These are phyloP conservation scores for Taurulus bubalis DNA, from an alignment of 2,113 vertebrate genomes.

Conservation along the genomic window DNA sequence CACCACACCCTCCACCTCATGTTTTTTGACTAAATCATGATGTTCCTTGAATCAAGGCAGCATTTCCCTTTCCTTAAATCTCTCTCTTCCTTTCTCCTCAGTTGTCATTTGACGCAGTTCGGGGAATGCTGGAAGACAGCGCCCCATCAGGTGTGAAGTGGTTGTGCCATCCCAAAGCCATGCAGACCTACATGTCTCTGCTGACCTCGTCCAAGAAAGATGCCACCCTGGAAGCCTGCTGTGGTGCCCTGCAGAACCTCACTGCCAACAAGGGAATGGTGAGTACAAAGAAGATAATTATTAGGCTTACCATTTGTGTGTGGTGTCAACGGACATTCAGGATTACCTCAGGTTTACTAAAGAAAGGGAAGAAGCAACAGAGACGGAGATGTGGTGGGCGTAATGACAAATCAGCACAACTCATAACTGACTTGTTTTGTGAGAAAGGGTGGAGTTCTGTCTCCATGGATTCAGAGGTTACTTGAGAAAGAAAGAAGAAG, in stretches of 20 bases:
- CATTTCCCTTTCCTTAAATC: not conserved
- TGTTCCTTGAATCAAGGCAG: not conserved
- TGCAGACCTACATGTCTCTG: conserved; percentile 89
- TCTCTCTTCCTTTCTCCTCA: conserved; percentile 15
- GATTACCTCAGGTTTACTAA: not conserved
- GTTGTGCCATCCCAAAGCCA: conserved; percentile 89
- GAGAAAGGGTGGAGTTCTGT: conserved; percentile 15
- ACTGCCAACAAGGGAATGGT: conserved; percentile 88
- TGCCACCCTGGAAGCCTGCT: conserved; percentile 89
- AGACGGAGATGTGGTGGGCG: not conserved
- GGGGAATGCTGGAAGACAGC: conserved; percentile 76
- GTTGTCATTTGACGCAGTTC: conserved; percentile 64
- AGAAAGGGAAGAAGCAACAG: not conserved
- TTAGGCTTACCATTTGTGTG: not conserved
- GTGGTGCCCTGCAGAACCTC: conserved; percentile 94
- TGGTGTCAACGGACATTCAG: not conserved
- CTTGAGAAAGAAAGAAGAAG: not conserved
- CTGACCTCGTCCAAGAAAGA: conserved; percentile 88
- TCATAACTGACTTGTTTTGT: not conserved
- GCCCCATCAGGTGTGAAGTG: conserved; percentile 84
- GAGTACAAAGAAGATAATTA: conserved; percentile 41
- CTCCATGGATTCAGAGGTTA: not conserved
- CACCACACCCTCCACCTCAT: not conserved
- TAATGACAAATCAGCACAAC: not conserved
- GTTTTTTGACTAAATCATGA: not conserved